phyloP scores from a whole-genome alignment of 92 coral and sea anemone genomes.

The Paramuricea clavata region DNA sequence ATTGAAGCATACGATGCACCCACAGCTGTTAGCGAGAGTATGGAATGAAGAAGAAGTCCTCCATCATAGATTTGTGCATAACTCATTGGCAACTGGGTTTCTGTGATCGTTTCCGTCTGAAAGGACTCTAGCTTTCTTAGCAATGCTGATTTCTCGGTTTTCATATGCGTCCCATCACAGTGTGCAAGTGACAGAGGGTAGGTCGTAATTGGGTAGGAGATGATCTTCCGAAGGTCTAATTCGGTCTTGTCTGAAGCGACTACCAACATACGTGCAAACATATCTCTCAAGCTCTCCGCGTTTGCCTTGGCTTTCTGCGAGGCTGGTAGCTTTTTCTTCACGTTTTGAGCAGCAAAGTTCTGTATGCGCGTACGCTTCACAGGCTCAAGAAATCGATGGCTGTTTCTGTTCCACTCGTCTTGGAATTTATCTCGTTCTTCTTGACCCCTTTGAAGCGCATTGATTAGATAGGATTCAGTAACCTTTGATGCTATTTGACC shows the following conservation, averaged over 20 bases:
- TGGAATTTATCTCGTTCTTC: not conserved
- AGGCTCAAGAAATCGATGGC: constrained; percentile 9
- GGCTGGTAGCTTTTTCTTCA: not conserved
- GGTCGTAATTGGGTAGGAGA: not conserved
- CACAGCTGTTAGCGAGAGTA: constrained; percentile 2
- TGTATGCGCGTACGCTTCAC: not conserved
- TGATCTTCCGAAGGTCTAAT: constrained; percentile 5
- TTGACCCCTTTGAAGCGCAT: not conserved
- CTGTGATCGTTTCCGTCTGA: constrained; percentile 1
- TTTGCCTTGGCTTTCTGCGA: constrained; percentile 3
- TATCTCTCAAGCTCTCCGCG: constrained; percentile 9
- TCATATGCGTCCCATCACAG: constrained; percentile 19
- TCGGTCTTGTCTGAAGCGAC: not conserved
- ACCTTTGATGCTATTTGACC: not conserved
- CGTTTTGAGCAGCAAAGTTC: constrained; percentile 12
- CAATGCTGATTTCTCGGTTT: constrained; percentile 13
- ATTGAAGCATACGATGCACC: constrained; percentile 10
- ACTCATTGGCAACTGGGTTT: not conserved
- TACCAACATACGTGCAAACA: not conserved
- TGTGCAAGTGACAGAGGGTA: constrained; percentile 13
- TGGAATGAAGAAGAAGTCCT: not conserved
- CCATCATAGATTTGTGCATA: constrained; percentile 4
- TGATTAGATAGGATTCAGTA: not conserved
- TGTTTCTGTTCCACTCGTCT: not conserved
- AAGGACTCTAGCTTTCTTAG: constrained; percentile 19